Evolutionary conservation across 2,113 vertebrate species (phyloP).

Genomic region (Diphyllodes magnificus): DNA sequence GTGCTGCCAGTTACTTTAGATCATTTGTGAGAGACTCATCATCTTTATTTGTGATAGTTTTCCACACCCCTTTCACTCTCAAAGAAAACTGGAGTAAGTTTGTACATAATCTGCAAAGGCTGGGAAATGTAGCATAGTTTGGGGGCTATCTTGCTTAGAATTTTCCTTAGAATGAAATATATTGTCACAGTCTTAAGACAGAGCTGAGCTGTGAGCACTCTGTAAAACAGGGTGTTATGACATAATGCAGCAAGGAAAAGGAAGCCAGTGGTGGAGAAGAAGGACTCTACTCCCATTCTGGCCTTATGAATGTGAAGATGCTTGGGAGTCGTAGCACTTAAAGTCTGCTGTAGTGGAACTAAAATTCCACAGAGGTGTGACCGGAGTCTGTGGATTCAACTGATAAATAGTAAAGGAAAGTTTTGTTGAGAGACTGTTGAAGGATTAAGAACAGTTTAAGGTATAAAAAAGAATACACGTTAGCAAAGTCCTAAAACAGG

Average conservation of each 20-base stretch:
- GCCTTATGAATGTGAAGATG: not conserved
- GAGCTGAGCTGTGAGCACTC: not conserved
- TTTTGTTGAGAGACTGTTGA: not conserved
- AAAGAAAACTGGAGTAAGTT: not conserved
- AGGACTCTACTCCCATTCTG: not conserved
- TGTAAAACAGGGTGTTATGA: not conserved
- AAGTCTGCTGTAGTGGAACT: not conserved
- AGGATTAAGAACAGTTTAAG: not conserved
- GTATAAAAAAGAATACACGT: not conserved
- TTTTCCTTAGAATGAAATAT: not conserved
- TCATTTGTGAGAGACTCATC: not conserved
- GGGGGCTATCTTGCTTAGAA: not conserved
- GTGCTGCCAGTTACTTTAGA: not conserved
- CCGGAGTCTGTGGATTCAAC: not conserved
- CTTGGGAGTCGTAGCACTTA: not conserved
- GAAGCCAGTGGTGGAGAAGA: not conserved
- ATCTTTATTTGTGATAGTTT: not conserved
- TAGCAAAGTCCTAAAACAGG: not conserved
- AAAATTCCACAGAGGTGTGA: not conserved
- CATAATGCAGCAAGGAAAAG: not conserved
- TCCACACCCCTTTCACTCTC: not conserved
- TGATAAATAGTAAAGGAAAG: not conserved
- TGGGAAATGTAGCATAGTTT: not conserved
- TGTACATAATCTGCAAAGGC: not conserved
- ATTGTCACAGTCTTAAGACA: not conserved